Evolutionary conservation across 2,888 invertebrate genomes (phyloP).

Genomic region (Notocelia uddmanniana): DNA sequence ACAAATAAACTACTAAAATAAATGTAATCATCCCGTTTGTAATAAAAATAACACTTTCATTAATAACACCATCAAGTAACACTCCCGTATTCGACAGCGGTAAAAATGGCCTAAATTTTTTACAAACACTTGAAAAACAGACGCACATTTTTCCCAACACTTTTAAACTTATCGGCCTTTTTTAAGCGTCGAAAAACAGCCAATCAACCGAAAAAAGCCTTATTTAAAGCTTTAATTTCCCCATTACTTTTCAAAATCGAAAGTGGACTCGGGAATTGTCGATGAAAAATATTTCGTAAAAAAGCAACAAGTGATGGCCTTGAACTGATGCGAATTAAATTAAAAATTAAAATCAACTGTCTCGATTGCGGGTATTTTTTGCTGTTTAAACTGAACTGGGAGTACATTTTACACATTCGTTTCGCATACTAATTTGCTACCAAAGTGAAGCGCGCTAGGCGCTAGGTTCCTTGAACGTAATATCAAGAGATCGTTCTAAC

Average conservation of each 20-base stretch:
- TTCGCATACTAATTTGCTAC: neutral
- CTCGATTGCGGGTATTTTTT: slow-evolving; percentile 36
- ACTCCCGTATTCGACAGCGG: neutral
- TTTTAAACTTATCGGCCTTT: slow-evolving; percentile 26
- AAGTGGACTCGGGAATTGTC: slow-evolving; percentile 19
- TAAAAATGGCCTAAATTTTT: slow-evolving; percentile 4
- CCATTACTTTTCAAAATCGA: slow-evolving; percentile 31
- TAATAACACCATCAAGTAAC: neutral
- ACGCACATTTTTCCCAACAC: slow-evolving; percentile 20
- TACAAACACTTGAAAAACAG: slow-evolving; percentile 19
- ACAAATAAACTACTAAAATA: neutral
- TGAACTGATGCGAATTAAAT: slow-evolving; percentile 37
- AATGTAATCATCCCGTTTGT: neutral
- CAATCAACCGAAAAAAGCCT: slow-evolving; percentile 21
- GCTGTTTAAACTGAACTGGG: slow-evolving; percentile 31
- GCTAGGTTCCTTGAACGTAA: no score
- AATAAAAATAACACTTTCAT: neutral
- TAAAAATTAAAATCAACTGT: slow-evolving; percentile 38
- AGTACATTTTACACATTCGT: neutral
- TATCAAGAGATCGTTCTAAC: no score
- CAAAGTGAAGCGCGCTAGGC: neutral
- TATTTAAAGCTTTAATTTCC: slow-evolving; percentile 28
- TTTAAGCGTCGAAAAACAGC: slow-evolving; percentile 12
- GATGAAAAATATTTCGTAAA: slow-evolving; percentile 36
- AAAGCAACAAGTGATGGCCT: slow-evolving; percentile 41